phyloP scores from a whole-genome alignment of 2,888 invertebrate genomes.

The Neoascia interrupta region DNA sequence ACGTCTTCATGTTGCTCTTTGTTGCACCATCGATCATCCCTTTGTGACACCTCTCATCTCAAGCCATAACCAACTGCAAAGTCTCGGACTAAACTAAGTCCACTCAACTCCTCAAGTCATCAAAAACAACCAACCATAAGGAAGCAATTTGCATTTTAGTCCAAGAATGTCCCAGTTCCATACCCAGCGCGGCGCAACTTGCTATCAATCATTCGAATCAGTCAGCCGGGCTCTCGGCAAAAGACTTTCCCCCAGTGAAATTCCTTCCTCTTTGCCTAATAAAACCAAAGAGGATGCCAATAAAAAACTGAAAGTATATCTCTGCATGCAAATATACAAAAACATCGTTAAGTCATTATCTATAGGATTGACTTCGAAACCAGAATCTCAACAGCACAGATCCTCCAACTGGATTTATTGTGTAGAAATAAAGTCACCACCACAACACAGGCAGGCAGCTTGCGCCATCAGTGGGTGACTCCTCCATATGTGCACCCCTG shows the following conservation, averaged over 20 bases:
- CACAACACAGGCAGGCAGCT: not conserved
- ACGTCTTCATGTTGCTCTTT: no score
- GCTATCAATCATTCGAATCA: constrained; percentile 55
- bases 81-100: no score
- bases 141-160: constrained; percentile 34
- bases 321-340: constrained; percentile 43
- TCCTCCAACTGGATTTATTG: constrained; percentile 23
- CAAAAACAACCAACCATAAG: no score
- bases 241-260: constrained; percentile 64
- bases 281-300: constrained; percentile 12
- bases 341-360: constrained; percentile 69
- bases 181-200: no score
- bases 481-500: no score
- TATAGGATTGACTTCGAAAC: constrained; percentile 24
- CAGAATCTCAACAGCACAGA: not conserved
- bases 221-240: not conserved
- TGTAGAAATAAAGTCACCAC: constrained; percentile 49
- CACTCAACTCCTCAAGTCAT: no score
- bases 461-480: constrained; percentile 18
- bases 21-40: no score
- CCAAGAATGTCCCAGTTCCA: constrained; percentile 44
- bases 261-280: constrained; percentile 7
- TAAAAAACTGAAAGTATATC: constrained; percentile 64
- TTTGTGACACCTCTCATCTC: no score
- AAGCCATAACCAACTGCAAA: no score